Conservation (phyloP, 2,113 vertebrate species). For the Spheniscus mendiculus region DNA sequence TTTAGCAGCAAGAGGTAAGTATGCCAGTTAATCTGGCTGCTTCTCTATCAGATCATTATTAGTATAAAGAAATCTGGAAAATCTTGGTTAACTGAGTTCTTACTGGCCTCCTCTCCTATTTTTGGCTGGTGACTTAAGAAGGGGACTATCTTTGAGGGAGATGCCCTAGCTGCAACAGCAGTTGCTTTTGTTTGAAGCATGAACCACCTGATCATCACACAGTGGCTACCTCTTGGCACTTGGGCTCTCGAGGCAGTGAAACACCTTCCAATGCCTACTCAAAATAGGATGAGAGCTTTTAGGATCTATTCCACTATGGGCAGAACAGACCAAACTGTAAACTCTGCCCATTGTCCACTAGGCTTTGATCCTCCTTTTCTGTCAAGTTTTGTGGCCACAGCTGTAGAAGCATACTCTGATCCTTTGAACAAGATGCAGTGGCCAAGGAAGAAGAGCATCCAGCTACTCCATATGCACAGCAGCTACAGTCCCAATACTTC, state of each 20-base stretch:
- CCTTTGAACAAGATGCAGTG: neutral
- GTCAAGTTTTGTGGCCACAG: neutral
- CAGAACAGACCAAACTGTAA: neutral
- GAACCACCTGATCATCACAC: neutral
- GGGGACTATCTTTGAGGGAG: neutral
- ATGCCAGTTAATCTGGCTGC: neutral
- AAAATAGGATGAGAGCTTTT: neutral
- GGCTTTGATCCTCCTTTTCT: neutral
- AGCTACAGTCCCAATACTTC: neutral
- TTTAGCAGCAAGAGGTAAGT: neutral
- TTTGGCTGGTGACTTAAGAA: neutral
- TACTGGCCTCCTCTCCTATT: neutral
- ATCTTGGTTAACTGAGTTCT: neutral
- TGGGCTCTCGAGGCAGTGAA: neutral
- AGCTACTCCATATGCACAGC: neutral
- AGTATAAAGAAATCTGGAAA: neutral
- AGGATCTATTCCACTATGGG: neutral
- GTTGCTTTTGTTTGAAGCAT: neutral
- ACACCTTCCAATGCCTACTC: neutral
- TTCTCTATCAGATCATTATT: neutral
- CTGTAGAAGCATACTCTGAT: neutral
- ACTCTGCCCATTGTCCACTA: neutral
- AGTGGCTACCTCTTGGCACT: neutral
- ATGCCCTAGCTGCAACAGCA: neutral
- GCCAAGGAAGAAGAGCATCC: neutral